These are phyloP conservation scores for Xestoiulus laeticollis DNA, from an alignment of 2,888 invertebrate species.

Conservation along the genomic window DNA sequence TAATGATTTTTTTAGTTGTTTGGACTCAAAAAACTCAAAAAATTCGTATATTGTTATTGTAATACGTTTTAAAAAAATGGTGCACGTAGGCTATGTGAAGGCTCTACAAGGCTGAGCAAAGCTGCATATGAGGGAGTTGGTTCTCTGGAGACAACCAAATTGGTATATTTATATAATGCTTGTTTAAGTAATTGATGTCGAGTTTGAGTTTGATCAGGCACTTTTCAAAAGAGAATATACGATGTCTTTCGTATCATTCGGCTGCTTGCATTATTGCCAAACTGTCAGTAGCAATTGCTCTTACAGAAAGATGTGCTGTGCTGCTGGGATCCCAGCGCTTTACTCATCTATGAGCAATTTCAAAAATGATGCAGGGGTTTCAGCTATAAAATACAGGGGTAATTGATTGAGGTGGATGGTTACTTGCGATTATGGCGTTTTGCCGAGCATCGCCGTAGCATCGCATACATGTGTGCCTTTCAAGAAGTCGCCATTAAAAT, in stretches of 20 bases:
- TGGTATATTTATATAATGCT: background rate
- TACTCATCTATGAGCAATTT: constrained; percentile 6
- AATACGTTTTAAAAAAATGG: background rate
- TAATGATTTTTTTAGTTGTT: no score
- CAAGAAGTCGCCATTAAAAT: background rate
- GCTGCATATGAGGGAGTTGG: background rate
- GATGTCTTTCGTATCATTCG: background rate
- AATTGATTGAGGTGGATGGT: background rate
- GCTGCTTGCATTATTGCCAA: background rate
- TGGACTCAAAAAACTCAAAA: no score
- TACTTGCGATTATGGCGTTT: background rate
- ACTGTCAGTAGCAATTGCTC: background rate
- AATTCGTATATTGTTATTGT: no score
- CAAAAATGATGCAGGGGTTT: background rate
- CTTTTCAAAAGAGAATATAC: background rate
- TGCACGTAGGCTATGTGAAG: background rate
- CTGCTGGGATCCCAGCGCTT: background rate
- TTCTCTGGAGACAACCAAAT: background rate
- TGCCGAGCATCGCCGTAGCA: background rate
- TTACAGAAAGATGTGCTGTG: background rate
- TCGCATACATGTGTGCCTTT: background rate
- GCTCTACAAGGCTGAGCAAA: no score
- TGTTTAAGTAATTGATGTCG: constrained; percentile 7
- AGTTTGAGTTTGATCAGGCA: background rate
- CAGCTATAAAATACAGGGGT: background rate